phyloP scores from a whole-genome alignment of 1,140 invertebrate species.

The Aphis craccivora region DNA sequence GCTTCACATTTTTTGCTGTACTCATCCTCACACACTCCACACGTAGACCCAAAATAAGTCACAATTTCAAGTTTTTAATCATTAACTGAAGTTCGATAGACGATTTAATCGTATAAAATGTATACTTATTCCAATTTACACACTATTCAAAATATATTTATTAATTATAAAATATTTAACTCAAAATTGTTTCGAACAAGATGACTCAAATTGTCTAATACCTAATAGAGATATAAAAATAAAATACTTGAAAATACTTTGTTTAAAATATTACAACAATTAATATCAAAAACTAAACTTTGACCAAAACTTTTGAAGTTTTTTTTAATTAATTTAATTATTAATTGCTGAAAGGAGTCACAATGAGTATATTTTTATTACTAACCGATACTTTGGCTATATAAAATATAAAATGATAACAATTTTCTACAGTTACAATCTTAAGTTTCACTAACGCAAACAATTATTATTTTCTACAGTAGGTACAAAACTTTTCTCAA shows the following conservation, averaged over 20 bases:
- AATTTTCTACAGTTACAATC: background rate
- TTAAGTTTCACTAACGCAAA: background rate
- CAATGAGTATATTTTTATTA: background rate
- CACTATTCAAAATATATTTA: background rate
- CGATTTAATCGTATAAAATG: background rate
- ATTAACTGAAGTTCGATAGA: background rate
- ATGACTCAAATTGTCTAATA: background rate
- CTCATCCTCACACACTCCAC: too few relatives aligned
- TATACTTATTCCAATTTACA: background rate
- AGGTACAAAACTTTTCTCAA: background rate
- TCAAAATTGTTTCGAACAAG: background rate
- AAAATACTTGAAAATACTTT: background rate
- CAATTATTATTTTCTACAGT: background rate
- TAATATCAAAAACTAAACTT: background rate
- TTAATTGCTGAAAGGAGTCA: background rate
- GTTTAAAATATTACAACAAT: background rate
- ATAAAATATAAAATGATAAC: background rate
- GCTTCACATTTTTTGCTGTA: too few relatives aligned
- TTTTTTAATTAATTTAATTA: background rate
- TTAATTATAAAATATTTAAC: background rate
- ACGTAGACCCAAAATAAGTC: too few relatives aligned
- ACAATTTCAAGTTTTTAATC: too few relatives aligned
- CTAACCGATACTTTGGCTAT: background rate
- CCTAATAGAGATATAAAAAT: background rate
- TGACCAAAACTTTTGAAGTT: background rate